Evolutionary conservation across 2,888 invertebrate genomes (phyloP).

Genomic region (Apeira syringaria): DNA sequence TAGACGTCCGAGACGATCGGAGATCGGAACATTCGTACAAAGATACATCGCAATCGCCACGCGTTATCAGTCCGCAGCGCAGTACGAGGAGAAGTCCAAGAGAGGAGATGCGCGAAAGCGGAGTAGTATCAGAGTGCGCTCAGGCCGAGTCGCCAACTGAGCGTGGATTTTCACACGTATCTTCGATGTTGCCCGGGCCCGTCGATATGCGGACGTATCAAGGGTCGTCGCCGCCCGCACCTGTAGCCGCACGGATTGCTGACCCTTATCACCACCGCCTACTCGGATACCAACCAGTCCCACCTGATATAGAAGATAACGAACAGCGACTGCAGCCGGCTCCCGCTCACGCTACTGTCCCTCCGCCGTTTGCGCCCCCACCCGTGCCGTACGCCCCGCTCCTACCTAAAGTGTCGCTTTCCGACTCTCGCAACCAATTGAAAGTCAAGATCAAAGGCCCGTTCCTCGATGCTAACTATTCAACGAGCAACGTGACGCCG

Average conservation of each 20-base stretch:
- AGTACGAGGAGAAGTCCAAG: conserved; percentile 56
- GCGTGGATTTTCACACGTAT: conserved; percentile 80
- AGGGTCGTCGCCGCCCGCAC: conserved; percentile 73
- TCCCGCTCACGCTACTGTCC: neutral
- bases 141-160: conserved; percentile 33
- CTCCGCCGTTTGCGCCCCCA: conserved; percentile 37
- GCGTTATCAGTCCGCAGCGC: conserved; percentile 78
- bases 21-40: conserved; percentile 81
- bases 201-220: conserved; percentile 95
- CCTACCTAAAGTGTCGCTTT: conserved; percentile 88
- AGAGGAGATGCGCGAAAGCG: conserved; percentile 46
- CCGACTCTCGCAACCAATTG: conserved; percentile 92
- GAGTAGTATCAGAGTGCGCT: neutral
- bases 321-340: conserved; percentile 88
- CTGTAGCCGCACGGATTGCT: conserved; percentile 72
- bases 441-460: conserved; percentile 97
- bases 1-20: conserved; percentile 85
- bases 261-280: conserved; percentile 84
- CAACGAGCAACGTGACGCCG: conserved; percentile 85
- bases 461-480: conserved; percentile 90
- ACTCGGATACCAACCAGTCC: conserved; percentile 86
- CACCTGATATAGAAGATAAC: conserved; percentile 86
- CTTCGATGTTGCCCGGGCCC: conserved; percentile 92
- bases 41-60: conserved; percentile 84
- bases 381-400: conserved; percentile 50